Base-by-base conservation (phyloP, 1,140 invertebrate species). In the Lutraria rhynchaena region DNA sequence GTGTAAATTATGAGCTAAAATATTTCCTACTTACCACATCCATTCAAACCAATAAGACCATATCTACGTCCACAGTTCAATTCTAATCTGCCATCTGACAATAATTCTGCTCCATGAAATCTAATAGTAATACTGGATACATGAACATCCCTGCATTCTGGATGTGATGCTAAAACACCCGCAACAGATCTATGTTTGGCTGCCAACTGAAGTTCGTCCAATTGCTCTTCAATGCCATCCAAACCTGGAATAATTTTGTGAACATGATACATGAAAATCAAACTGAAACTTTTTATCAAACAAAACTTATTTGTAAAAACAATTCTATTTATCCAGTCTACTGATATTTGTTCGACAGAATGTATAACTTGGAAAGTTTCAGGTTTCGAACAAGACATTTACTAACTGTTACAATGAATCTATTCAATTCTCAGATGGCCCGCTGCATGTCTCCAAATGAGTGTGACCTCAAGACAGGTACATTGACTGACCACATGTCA, bases 91-190 rank as follows among this genome's bases (percentile, higher is more conserved):
- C 99, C 99, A 91, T 99, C 99, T 90, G 96, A 96, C 61, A 99
- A 94, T 76, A 99, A 93, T 94, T 99, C 99, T 87, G 95, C 95
- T 60, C 99, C 99, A 92, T 99, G 98, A 92, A 99, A 99, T 61
- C 98, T 99, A 69, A 99, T 97, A 44, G 98, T 99, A 89, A 99
- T 96, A 90, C 97, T 99, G 70, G 96, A 96, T 88, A 99, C 98
- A 92, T 99, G 99, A 35, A 99, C 94, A 93, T 99, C 99, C 81
- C 99, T 94, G 82, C 97, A 98, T 83, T 97, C 95, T 13, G 97
- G 97, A 93, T 99, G 98, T 2, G 99, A 97, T 1, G 96, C 97
- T 71, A 99, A 92, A 0, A 97, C 96, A 37, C 98, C 99, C 15
- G 99, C 99, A 82, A 97, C 98, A 0, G 98, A 95, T 67, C 99